These are phyloP conservation scores for Drosophila ogumai DNA, from an alignment of 1,140 invertebrate species.

Conservation along the genomic window DNA sequence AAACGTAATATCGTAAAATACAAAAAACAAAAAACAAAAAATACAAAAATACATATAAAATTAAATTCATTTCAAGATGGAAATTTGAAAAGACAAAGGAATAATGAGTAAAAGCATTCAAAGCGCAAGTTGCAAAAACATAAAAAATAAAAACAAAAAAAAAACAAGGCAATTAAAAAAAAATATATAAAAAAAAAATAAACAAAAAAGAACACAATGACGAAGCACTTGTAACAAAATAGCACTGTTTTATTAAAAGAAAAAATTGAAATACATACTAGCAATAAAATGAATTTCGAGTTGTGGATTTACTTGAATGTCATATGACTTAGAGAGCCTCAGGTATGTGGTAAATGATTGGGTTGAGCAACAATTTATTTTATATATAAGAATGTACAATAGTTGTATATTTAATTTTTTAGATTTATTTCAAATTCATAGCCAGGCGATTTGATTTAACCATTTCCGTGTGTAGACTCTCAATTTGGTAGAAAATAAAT, in stretches of 20 bases:
- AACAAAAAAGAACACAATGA: constrained; percentile 58
- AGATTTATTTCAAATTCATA: no score
- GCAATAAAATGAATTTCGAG: constrained; percentile 53
- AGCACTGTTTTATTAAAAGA: constrained; percentile 81
- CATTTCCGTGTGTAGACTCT: no score
- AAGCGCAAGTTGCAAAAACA: constrained; percentile 23
- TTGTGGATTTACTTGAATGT: constrained; percentile 43
- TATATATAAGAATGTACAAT: not conserved
- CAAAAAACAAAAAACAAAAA: constrained; percentile 12
- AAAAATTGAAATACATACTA: constrained; percentile 77
- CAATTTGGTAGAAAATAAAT: no score
- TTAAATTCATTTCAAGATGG: constrained; percentile 29
- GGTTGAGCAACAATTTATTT: not conserved
- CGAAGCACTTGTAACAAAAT: constrained; percentile 82
- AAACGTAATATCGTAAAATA: constrained; percentile 67
- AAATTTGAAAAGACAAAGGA: constrained; percentile 46
- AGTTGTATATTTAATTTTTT: no score
- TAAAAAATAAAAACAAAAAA: constrained; percentile 26
- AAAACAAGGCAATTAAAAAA: constrained; percentile 37
- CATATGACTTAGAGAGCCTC: not conserved
- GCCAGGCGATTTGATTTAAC: no score
- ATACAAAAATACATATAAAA: constrained; percentile 13
- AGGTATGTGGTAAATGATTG: not conserved
- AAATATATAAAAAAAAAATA: constrained; percentile 38
- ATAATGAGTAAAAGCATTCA: constrained; percentile 35